Percentiles rank a stretch among this genome's conserved stretches.
phyloP scores from a whole-genome alignment of 2,113 vertebrate species.

The Syngnathus typhle region DNA sequence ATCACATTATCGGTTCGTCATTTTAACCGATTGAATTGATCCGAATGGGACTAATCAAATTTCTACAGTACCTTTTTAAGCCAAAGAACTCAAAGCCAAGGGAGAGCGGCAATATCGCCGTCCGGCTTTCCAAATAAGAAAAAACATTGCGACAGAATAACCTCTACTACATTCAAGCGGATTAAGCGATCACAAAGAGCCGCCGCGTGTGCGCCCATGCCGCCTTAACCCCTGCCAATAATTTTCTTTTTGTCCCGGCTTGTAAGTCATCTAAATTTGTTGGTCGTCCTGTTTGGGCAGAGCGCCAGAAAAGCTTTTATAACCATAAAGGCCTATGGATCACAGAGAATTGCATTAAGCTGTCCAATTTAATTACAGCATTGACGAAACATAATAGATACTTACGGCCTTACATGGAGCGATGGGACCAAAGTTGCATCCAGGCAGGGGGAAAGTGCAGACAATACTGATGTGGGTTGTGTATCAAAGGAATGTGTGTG shows the following conservation, averaged over 20 bases:
- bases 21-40: not conserved
- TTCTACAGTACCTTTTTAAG: constrained; percentile 38
- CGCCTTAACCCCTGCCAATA: constrained; percentile 56
- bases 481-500: constrained; percentile 68
- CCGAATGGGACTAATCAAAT: not conserved
- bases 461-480: constrained; percentile 83
- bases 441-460: constrained; percentile 48
- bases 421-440: constrained; percentile 6
- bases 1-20: too few species aligned
- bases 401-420: constrained; percentile 62
- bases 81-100: constrained; percentile 32
- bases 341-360: constrained; percentile 96
- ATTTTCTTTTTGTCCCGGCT: constrained; percentile 39
- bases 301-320: constrained; percentile 99
- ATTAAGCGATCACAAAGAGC: constrained; percentile 74
- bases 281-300: constrained; percentile 82
- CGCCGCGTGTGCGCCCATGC: constrained; percentile 29
- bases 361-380: constrained; percentile 99
- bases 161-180: constrained; percentile 67
- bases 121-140: constrained; percentile 56
- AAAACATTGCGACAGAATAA: constrained; percentile 70
- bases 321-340: constrained; percentile 95
- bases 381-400: constrained; percentile 99
- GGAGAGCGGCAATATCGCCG: constrained; percentile 30
- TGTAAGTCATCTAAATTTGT: constrained; percentile 86